Conservation (phyloP, 2,797 vertebrate genomes). For the Champsocephalus esox region DNA sequence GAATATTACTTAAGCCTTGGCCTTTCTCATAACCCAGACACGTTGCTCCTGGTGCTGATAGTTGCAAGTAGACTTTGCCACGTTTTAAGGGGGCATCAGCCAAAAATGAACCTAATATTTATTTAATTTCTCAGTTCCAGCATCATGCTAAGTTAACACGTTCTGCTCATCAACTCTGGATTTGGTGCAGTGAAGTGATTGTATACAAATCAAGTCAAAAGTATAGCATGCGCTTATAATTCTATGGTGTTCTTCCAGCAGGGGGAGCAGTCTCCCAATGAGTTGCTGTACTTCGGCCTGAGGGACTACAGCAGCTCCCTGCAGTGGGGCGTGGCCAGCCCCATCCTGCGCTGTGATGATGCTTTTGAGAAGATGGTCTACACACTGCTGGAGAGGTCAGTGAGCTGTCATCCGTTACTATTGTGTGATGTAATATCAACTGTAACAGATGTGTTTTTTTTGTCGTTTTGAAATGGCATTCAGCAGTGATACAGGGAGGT, state of each 20-base stretch:
- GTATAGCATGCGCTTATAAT: not conserved
- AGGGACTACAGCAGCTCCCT: conserved; percentile 95
- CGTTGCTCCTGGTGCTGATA: not conserved
- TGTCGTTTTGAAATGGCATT: not conserved
- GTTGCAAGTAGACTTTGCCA: not conserved
- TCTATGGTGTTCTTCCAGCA: conserved; percentile 70
- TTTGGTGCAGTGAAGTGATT: not conserved
- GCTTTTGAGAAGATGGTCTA: conserved; percentile 98
- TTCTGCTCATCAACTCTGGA: not conserved
- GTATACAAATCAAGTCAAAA: not conserved
- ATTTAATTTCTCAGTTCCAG: not conserved
- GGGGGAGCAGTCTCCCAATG: conserved; percentile 85
- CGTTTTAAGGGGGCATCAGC: not conserved
- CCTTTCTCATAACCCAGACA: not conserved
- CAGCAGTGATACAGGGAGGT: too few species aligned
- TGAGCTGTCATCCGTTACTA: not conserved
- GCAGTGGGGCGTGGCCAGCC: conserved; percentile 97
- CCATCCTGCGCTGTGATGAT: conserved; percentile 95
- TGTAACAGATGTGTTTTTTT: not conserved
- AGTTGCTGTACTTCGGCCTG: conserved; percentile 94
- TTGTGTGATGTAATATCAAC: not conserved
- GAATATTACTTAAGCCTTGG: not conserved
- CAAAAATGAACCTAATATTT: not conserved
- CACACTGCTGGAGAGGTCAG: conserved; percentile 94
- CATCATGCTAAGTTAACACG: not conserved